Percentiles rank a stretch among this genome's conserved stretches.
Evolutionary conservation across 2,113 vertebrate genomes (phyloP).

Genomic region (Manacus vitellinus): DNA sequence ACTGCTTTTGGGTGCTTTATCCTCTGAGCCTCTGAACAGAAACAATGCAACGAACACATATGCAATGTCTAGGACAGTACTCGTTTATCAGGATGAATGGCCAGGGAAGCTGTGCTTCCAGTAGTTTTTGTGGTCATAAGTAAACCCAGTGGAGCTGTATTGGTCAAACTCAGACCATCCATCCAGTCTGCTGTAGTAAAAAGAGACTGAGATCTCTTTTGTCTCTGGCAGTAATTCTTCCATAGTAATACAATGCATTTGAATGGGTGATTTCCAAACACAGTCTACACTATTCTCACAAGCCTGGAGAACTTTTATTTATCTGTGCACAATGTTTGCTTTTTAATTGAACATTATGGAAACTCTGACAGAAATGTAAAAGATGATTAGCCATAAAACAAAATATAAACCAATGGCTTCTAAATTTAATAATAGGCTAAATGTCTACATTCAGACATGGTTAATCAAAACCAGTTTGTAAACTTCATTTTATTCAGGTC

Average conservation of each 20-base stretch:
- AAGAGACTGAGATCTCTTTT: background rate
- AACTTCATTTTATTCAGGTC: constrained; percentile 69
- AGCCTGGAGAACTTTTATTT: constrained; percentile 12
- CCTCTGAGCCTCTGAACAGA: background rate
- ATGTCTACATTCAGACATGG: constrained; percentile 40
- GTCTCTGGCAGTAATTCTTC: constrained; percentile 10
- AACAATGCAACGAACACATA: background rate
- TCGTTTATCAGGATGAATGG: background rate
- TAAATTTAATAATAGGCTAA: constrained; percentile 65
- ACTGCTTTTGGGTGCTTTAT: background rate
- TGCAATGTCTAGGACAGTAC: fast-evolving
- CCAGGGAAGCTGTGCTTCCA: background rate
- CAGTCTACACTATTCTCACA: background rate
- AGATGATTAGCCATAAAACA: constrained; percentile 60
- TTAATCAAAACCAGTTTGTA: constrained; percentile 68
- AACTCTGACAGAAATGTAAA: constrained; percentile 51
- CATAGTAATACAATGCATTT: background rate
- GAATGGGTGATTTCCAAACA: constrained; percentile 23
- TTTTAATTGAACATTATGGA: constrained; percentile 54
- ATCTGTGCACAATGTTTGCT: constrained; percentile 12
- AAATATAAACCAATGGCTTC: constrained; percentile 52
- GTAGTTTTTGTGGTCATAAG: background rate
- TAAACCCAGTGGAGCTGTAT: background rate
- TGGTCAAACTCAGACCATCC: constrained; percentile 10
- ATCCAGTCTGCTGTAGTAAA: background rate